Evolutionary conservation across 2,113 vertebrate species (phyloP), one percentile per base, ranked within the genome.

Genomic region (Gila orcuttii): DNA sequence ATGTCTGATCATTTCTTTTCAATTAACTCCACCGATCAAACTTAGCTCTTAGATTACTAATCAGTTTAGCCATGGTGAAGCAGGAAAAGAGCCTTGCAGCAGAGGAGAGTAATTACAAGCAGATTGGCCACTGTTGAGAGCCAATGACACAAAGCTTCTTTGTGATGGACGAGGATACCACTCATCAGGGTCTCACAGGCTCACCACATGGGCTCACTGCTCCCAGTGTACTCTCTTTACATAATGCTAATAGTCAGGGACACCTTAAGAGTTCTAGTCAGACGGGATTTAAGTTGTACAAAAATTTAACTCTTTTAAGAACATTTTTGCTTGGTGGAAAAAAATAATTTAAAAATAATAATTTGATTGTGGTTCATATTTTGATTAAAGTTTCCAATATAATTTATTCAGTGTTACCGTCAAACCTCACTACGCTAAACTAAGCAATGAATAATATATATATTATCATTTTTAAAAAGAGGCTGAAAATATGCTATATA

Each of bases 111-210:
- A 84, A 84, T 87, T 84, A 84, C 79, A 59, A 57, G 39, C 75
- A 62, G 77, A 87, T 75, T 87, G 86, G 86, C 83, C 64, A 82
- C 78, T 84, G 86, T 85, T 86, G 85, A 64, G 81, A 84, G 60
- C 77, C 59, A 66, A 31, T 85, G 78, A 57, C 78, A 85, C 79
- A 59, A 79, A 78, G 85, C 8, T 57, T 85, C 71, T 77, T 52
- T 75, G 50, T 85, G 82, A 86, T 85, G 45, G 68, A 78, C 68
- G 60, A 76, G 25, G 28, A 84, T 9, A 17, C 19, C 28, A 69
- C 23, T 86, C 59, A 81, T 86, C 79, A 60, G 39, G 64, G 47
- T 42, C 57, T 74, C 31, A 77, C 55, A 79, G 87, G 75, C 55
- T 68, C 66, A 77, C 83, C 36, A 62, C 81, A 84, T 69, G 79